Evolutionary conservation across 2,797 vertebrate species (phyloP).

Genomic region (Percopsis omiscomaycus): DNA sequence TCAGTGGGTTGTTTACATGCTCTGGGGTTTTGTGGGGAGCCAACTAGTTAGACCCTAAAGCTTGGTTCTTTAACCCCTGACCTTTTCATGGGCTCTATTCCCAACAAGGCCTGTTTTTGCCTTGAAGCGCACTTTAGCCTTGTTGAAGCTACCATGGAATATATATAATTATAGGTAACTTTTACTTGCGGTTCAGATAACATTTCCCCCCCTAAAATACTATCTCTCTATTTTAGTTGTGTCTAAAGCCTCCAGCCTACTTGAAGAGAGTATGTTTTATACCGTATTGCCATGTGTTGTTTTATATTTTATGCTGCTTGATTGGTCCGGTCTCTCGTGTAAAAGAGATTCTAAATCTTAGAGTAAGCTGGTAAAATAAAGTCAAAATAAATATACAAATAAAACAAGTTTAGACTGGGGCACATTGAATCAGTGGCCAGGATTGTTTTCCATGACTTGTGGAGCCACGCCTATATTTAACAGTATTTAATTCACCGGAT

Average conservation of each 20-base stretch:
- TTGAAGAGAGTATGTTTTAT: no score
- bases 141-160: slow-evolving; percentile 9
- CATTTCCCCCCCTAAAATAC: not conserved
- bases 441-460: no score
- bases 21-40: slow-evolving; percentile 45
- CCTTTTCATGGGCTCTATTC: slow-evolving; percentile 39
- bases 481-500: no score
- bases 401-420: no score
- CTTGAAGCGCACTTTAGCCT: slow-evolving; percentile 20
- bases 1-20: slow-evolving; percentile 45
- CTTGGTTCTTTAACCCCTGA: slow-evolving; percentile 55
- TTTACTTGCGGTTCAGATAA: not conserved
- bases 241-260: not conserved
- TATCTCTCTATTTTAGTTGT: not conserved
- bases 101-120: slow-evolving; percentile 34
- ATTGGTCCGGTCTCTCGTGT: no score
- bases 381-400: no score
- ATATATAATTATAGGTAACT: slow-evolving; percentile 1
- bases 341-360: no score
- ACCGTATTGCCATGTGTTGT: no score
- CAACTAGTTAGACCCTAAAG: slow-evolving; percentile 49
- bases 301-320: no score
- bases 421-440: no score
- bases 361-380: no score
- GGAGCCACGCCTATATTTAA: no score